Conservation (phyloP, 2,113 vertebrate species). For the Eulacestoma nigropectus region DNA sequence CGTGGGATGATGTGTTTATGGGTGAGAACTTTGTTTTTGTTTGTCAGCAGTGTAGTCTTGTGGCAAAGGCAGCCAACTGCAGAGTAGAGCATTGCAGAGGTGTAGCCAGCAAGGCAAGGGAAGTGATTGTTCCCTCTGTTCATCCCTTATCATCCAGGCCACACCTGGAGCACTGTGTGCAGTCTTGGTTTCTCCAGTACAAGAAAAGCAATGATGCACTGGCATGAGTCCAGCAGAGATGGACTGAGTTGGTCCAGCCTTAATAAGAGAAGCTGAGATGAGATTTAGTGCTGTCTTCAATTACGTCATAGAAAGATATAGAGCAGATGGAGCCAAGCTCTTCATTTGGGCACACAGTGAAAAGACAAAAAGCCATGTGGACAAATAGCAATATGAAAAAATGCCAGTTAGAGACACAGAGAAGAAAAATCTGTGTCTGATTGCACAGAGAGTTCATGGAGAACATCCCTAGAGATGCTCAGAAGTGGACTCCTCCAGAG, state of each 20-base stretch:
- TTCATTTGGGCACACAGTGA: neutral
- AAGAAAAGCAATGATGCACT: neutral
- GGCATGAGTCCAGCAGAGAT: neutral
- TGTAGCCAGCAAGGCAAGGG: neutral
- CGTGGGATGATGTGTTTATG: neutral
- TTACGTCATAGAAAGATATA: neutral
- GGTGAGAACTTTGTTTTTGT: neutral
- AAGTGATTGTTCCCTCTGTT: neutral
- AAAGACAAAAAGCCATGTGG: neutral
- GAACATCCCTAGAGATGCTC: neutral
- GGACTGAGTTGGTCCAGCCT: neutral
- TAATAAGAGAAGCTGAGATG: neutral
- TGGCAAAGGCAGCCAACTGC: neutral
- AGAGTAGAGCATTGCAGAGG: neutral
- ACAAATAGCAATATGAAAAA: neutral
- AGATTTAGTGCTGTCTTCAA: neutral
- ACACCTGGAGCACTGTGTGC: neutral
- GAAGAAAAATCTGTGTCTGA: neutral
- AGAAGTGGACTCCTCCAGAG: too few relatives aligned
- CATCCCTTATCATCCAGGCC: neutral
- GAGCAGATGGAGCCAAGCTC: neutral
- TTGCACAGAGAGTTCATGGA: neutral
- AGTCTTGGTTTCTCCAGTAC: neutral
- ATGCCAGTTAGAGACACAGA: neutral
- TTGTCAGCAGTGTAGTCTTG: neutral